Conservation (phyloP, 2,113 vertebrate species). For the Oncorhynchus masou region DNA sequence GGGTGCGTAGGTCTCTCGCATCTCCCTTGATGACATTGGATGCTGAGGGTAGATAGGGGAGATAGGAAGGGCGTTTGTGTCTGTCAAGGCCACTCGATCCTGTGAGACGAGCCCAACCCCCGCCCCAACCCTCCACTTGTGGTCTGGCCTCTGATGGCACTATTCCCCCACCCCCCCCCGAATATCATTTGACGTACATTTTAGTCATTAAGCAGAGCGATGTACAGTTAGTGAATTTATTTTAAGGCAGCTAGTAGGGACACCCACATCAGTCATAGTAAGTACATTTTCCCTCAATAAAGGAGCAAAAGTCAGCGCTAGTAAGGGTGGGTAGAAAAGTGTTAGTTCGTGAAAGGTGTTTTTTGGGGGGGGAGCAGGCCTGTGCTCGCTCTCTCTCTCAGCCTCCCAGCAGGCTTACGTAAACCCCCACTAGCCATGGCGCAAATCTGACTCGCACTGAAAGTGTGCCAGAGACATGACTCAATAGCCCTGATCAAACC, state of each 20-base stretch:
- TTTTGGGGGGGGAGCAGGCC: neutral
- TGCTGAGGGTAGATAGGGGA: neutral
- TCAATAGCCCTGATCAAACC: conserved; percentile 9
- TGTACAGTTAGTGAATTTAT: no score
- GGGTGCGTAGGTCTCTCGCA: conserved; percentile 8
- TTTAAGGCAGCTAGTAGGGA: no score
- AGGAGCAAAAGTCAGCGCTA: no score
- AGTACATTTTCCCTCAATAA: no score
- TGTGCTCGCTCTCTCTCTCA: neutral
- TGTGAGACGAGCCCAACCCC: neutral
- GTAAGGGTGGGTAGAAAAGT: no score
- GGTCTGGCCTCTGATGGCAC: neutral
- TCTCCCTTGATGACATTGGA: conserved; percentile 5
- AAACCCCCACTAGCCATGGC: conserved; percentile 11
- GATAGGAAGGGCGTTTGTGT: conserved; percentile 17
- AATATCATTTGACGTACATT: no score
- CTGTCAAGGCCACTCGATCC: no score
- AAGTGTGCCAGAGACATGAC: no score
- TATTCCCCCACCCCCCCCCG: conserved; percentile 7
- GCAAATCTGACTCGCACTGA: conserved; percentile 5
- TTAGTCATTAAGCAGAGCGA: neutral
- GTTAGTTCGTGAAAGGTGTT: no score
- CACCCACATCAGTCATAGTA: no score
- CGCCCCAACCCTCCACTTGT: conserved; percentile 10
- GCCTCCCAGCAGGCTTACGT: neutral